These are phyloP conservation scores for Echeneis naucrates DNA, from an alignment of 2,797 vertebrate species.

Conservation along the genomic window DNA sequence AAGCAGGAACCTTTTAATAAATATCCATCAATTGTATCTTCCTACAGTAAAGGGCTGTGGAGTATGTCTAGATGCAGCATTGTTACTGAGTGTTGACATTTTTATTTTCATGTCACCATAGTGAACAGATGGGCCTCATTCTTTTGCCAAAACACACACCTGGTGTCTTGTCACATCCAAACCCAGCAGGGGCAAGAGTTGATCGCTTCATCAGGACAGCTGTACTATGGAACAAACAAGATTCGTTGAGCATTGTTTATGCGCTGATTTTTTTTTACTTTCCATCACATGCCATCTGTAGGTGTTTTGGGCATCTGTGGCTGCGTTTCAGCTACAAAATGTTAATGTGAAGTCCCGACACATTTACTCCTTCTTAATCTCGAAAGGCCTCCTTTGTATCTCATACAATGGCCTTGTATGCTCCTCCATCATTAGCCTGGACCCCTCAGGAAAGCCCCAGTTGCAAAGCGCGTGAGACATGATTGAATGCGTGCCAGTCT, in stretches of 20 bases:
- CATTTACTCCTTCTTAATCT: conserved; percentile 64
- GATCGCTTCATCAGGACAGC: conserved; percentile 12
- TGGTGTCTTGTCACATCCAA: conserved; percentile 37
- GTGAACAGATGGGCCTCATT: conserved; percentile 47
- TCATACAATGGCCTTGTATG: conserved; percentile 69
- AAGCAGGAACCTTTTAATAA: not conserved
- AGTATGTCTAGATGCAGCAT: conserved; percentile 23
- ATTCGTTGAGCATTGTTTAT: conserved; percentile 28
- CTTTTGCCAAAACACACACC: conserved; percentile 49
- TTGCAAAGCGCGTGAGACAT: conserved; percentile 53
- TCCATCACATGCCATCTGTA: conserved; percentile 33
- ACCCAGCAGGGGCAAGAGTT: conserved; percentile 20
- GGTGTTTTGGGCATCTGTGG: conserved; percentile 53
- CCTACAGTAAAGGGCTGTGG: not conserved
- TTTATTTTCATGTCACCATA: conserved; percentile 52
- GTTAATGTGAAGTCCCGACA: conserved; percentile 66
- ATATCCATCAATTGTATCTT: conserved; percentile 4
- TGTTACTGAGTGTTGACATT: conserved; percentile 57
- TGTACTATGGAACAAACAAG: conserved; percentile 31
- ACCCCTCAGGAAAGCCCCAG: conserved; percentile 72
- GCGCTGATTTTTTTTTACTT: conserved; percentile 13
- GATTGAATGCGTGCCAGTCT: conserved; percentile 63
- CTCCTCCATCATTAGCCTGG: conserved; percentile 45
- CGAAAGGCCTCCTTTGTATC: conserved; percentile 77
- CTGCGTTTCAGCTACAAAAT: conserved; percentile 53